phyloP scores from a whole-genome alignment of 2,888 invertebrate species.

The Stictocephala bisonia region DNA sequence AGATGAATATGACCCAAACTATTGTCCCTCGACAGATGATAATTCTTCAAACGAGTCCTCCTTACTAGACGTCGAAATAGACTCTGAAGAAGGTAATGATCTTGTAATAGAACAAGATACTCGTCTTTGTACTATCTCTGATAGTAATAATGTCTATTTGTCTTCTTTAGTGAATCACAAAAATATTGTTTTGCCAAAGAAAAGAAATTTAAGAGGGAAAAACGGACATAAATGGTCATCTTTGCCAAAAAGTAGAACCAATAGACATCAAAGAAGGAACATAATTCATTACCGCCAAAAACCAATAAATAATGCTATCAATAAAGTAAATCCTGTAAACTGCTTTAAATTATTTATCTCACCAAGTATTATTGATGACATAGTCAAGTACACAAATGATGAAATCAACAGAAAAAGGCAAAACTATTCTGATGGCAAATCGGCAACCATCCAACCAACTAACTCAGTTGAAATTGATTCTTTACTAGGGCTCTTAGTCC shows the following conservation, averaged over 20 bases:
- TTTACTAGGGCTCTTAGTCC: background rate
- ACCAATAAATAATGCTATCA: background rate
- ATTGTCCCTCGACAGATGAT: background rate
- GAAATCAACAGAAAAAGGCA: background rate
- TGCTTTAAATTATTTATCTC: background rate
- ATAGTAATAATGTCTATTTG: background rate
- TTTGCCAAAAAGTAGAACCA: background rate
- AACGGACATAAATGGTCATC: background rate
- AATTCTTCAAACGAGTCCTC: background rate
- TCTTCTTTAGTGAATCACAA: background rate
- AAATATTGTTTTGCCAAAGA: background rate
- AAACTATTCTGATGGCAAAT: background rate
- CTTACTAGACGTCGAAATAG: background rate
- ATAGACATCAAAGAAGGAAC: background rate
- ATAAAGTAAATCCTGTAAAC: background rate
- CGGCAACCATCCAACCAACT: background rate
- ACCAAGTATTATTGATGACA: conserved; percentile 1
- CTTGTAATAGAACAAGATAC: background rate
- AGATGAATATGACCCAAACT: background rate
- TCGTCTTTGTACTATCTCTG: background rate
- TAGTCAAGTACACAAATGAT: background rate
- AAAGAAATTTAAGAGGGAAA: background rate
- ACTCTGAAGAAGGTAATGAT: background rate
- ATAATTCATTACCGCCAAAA: no score
- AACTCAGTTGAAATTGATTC: background rate